Percentiles rank a stretch among this genome's conserved stretches.
phyloP scores from a whole-genome alignment of 2,113 vertebrate genomes.

The Paratilapia polleni region DNA sequence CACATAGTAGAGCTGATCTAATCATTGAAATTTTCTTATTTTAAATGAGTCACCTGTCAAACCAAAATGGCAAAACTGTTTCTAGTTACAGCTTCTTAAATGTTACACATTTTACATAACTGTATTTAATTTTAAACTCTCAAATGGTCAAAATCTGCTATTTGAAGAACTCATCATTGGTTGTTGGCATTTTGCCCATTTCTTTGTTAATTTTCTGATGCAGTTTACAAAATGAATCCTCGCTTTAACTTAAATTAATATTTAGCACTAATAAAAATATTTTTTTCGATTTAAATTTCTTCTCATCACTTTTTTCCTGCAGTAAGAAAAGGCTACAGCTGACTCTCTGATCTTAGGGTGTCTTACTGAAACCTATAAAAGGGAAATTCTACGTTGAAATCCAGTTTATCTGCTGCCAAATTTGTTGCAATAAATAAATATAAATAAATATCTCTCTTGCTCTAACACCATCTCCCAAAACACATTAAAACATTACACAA shows the following conservation, averaged over 20 bases:
- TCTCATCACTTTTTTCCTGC: accelerated
- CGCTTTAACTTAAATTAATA: background rate
- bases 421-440: constrained; percentile 12
- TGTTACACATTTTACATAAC: background rate
- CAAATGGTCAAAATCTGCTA: background rate
- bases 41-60: background rate
- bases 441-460: background rate
- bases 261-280: accelerated
- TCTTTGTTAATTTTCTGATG: background rate
- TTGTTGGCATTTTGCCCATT: background rate
- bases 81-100: background rate
- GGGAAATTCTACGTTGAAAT: background rate
- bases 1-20: accelerated
- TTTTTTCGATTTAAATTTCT: background rate
- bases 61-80: background rate
- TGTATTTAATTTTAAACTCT: background rate
- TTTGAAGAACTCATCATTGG: accelerated
- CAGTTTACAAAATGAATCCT: background rate
- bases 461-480: background rate
- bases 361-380: background rate
- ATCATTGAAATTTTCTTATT: background rate
- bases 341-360: background rate
- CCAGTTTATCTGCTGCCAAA: background rate
- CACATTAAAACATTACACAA: constrained; percentile 29
- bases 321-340: background rate